Evolutionary conservation across 1,140 invertebrate genomes (phyloP).

Genomic region (Scaptomyza graminum): DNA sequence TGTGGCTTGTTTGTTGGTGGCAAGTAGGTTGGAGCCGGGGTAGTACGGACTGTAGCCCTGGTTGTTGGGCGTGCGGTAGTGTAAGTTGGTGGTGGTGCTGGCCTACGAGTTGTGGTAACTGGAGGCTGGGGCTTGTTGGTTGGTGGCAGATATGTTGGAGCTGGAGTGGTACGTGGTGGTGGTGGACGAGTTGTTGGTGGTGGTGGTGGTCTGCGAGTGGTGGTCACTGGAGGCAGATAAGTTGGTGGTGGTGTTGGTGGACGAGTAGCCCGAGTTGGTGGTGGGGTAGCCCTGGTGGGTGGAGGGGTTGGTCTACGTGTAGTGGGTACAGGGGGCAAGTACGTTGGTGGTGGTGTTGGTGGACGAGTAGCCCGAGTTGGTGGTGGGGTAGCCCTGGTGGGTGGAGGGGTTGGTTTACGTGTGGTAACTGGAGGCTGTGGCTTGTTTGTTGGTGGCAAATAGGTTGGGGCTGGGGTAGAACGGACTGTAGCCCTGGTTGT

Average conservation of each 20-base stretch:
- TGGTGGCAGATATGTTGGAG: slow-evolving; percentile 31
- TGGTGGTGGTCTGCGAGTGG: slow-evolving; percentile 24
- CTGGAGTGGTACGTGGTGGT: background rate
- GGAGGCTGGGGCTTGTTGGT: slow-evolving; percentile 49
- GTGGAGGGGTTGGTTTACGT: slow-evolving; percentile 17
- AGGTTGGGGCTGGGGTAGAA: slow-evolving; percentile 14
- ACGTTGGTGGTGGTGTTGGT: slow-evolving; percentile 32
- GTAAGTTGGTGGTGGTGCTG: too few relatives aligned
- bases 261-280: slow-evolving; percentile 43
- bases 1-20: slow-evolving; percentile 44
- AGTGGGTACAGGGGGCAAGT: slow-evolving; percentile 30
- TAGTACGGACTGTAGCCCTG: slow-evolving; percentile 1
- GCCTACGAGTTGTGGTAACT: slow-evolving; percentile 18
- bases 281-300: slow-evolving; percentile 32
- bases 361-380: slow-evolving; percentile 18
- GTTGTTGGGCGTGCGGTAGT: slow-evolving; percentile 4
- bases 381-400: slow-evolving; percentile 10
- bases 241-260: slow-evolving; percentile 36
- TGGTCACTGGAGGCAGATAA: slow-evolving; percentile 44
- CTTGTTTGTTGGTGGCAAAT: slow-evolving; percentile 42
- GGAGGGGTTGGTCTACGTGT: slow-evolving; percentile 31
- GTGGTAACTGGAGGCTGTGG: slow-evolving; percentile 38
- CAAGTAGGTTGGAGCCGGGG: slow-evolving; percentile 19
- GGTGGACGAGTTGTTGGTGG: slow-evolving; percentile 16
- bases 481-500: slow-evolving; percentile 37